phyloP scores from a whole-genome alignment of 2,888 invertebrate species.

The Ganaspis brasiliensis region DNA sequence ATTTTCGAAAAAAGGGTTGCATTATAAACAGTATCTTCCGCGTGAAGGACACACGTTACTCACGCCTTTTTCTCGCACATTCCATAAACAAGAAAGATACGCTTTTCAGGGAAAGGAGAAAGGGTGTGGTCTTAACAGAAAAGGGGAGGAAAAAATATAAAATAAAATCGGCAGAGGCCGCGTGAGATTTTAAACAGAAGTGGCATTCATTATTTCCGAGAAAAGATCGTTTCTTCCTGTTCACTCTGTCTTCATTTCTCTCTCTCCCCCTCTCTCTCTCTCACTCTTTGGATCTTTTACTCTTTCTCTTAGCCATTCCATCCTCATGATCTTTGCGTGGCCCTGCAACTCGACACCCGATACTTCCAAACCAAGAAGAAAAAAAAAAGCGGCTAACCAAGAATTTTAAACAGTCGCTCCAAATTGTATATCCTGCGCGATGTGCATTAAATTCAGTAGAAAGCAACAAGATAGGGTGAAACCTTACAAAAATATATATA shows the following conservation, averaged over 20 bases:
- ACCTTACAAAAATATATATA: not conserved
- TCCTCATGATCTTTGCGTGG: constrained; percentile 54
- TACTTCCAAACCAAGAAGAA: constrained; percentile 30
- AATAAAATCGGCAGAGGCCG: constrained; percentile 60
- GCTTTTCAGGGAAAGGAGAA: constrained; percentile 25
- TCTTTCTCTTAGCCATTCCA: constrained; percentile 45
- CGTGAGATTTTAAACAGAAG: constrained; percentile 72
- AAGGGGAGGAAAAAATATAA: constrained; percentile 23
- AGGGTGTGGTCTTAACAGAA: constrained; percentile 23
- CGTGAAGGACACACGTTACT: not conserved
- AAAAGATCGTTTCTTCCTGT: constrained; percentile 63
- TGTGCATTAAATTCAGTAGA: constrained; percentile 29
- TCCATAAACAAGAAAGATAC: constrained; percentile 8
- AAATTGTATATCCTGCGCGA: constrained; percentile 63
- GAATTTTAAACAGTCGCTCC: constrained; percentile 70
- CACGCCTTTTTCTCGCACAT: constrained; percentile 9
- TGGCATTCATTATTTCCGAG: constrained; percentile 76
- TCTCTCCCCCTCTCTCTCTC: constrained; percentile 35
- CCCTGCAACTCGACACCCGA: constrained; percentile 41
- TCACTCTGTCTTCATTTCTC: constrained; percentile 46
- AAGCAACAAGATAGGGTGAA: not conserved
- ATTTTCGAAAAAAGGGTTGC: not conserved
- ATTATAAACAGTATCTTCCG: not conserved
- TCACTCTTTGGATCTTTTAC: constrained; percentile 17
- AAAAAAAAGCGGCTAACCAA: constrained; percentile 56